phyloP scores from a whole-genome alignment of 1,140 invertebrate species.

The Heliconius hermathena region DNA sequence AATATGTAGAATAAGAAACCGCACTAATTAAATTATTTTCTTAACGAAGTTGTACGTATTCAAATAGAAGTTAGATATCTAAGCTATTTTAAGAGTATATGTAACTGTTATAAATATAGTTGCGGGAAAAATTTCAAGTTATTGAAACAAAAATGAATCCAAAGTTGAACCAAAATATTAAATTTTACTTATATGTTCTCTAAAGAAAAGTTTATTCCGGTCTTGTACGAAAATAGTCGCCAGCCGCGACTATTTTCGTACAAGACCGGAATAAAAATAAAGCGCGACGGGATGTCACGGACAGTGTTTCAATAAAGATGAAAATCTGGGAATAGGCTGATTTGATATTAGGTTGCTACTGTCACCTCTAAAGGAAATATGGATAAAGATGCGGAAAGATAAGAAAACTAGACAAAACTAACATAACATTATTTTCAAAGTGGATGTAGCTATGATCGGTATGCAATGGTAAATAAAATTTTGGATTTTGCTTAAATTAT shows the following conservation, averaged over 20 bases:
- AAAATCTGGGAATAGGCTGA: background rate
- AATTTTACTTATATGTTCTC: too few species aligned
- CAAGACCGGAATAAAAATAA: too few species aligned
- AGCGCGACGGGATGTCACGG: background rate
- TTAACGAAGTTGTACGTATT: conserved; percentile 8
- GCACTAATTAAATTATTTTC: conserved; percentile 1
- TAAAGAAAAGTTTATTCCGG: too few species aligned
- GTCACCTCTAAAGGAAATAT: background rate
- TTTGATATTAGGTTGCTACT: background rate
- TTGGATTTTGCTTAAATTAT: too few species aligned
- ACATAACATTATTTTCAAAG: background rate
- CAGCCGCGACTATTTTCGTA: too few species aligned
- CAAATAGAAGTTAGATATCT: background rate
- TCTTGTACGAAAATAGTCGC: background rate
- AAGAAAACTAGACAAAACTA: background rate
- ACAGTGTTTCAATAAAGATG: background rate
- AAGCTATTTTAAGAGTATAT: background rate
- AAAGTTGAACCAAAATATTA: too few species aligned
- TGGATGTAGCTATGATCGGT: background rate
- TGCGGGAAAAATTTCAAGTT: too few species aligned
- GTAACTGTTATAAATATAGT: background rate
- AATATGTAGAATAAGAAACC: background rate
- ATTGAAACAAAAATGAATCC: too few species aligned
- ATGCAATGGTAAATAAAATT: too few species aligned
- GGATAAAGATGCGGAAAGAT: background rate